These are phyloP conservation scores for Plebejus melissa DNA, from an alignment of 2,888 invertebrate genomes.

Conservation along the genomic window DNA sequence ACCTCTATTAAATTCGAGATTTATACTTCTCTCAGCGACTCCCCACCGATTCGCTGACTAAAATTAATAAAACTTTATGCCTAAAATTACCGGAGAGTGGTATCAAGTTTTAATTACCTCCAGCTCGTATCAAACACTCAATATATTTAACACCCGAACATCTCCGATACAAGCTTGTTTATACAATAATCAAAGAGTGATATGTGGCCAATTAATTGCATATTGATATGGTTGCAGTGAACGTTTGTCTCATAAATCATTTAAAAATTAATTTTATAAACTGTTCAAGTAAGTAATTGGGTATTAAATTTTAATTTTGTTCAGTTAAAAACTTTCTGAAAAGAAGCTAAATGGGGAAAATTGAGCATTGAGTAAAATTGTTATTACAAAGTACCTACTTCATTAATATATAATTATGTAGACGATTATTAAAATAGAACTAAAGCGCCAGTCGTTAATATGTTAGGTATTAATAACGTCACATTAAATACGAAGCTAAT, in stretches of 20 bases:
- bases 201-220: neutral
- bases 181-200: constrained; percentile 3
- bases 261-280: neutral
- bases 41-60: constrained; percentile 14
- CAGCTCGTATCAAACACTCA: constrained; percentile 22
- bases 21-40: neutral
- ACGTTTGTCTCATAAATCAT: neutral
- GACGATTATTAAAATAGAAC: neutral
- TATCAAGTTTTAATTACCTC: constrained; percentile 19
- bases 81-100: constrained; percentile 4
- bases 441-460: neutral
- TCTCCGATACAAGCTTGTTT: constrained; percentile 5
- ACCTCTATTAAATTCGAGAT: constrained; percentile 13
- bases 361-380: too few relatives aligned
- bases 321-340: neutral
- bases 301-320: neutral
- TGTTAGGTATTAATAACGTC: neutral
- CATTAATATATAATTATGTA: too few relatives aligned
- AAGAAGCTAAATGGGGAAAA: too few relatives aligned
- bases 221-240: neutral
- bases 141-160: constrained; percentile 16
- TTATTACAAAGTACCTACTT: neutral
- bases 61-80: constrained; percentile 22
- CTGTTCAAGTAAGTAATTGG: neutral
- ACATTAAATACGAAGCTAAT: neutral